Conservation (phyloP, 1,140 invertebrate genomes). For the Gonatopus flavifemur region DNA sequence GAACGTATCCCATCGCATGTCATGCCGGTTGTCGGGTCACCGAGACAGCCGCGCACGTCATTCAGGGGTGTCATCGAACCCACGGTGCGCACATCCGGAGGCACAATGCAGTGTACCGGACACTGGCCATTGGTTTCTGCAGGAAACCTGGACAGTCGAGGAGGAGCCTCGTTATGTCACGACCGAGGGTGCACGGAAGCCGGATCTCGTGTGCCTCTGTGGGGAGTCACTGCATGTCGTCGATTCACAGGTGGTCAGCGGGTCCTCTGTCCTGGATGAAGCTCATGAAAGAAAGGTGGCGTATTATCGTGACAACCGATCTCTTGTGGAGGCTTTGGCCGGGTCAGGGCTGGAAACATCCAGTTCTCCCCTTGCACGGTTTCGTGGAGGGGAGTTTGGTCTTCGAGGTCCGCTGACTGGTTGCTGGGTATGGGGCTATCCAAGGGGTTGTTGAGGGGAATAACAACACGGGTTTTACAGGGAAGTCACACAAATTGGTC, state of each 20-base stretch:
- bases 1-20: conserved; percentile 11
- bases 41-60: conserved; percentile 43
- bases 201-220: neutral
- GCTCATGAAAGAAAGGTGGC: neutral
- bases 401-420: neutral
- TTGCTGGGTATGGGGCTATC: neutral
- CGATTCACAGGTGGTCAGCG: conserved; percentile 20
- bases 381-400: conserved; percentile 19
- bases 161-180: conserved; percentile 13
- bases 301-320: conserved; percentile 11
- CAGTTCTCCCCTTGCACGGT: conserved; percentile 3
- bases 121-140: conserved; percentile 1
- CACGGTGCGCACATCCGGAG: conserved; percentile 41
- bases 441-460: neutral
- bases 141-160: neutral
- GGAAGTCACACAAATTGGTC: conserved; percentile 15
- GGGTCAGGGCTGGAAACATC: neutral
- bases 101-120: conserved; percentile 28
- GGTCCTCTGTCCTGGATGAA: neutral
- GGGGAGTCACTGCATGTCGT: neutral
- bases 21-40: conserved; percentile 30
- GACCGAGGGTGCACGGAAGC: neutral
- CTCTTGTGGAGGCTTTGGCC: neutral
- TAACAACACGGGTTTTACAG: conserved; percentile 14
- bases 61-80: conserved; percentile 43